Evolutionary conservation across 1,140 invertebrate genomes (phyloP), one percentile per base, ranked within the genome.

Genomic region (Caenorhabditis latens): DNA sequence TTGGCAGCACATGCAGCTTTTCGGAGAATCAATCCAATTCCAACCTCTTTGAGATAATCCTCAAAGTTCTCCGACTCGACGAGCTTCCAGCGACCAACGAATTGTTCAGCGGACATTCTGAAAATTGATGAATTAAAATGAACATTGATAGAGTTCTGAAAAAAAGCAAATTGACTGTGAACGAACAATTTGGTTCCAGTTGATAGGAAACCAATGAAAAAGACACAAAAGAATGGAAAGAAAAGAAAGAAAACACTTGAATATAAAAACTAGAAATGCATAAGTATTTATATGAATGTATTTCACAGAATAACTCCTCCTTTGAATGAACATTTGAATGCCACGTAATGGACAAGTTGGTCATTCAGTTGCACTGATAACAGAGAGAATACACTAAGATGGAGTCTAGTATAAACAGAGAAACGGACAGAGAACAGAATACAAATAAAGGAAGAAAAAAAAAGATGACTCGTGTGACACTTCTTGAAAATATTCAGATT

Each of bases 1-100:
- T 87, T 89, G 48, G 89, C 53, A 43, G 75, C 67, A n/a, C 24
- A 57, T 5, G 87, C 89, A 9, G 86, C 50, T 50, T 84, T 89
- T 11, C 89, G 71, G 14, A 85, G 89, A 16, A 89, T 42, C 5
- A 89, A 57, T 4, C 84, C 84, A 14, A 89, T 86, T 50, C 88
- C 89, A 19, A 84, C 65, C 19, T 58, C 86, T 50, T 90, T 90
- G 46, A 90, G 83, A 53, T 90, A 90, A 42, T 84, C 86, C 58
- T 90, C 89, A 61, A 90, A 90, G 48, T 90, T 89, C 21, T 90
- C 89, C 11, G 55, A 83, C 11, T 87, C 67, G 24, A 85, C 61
- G 48, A 89, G 83, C 58, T 89, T 84, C 86, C 86, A 90, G 21
- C 55, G 88, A 43, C 89, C 89, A 32, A 61, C 82, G 50, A 89